Evolutionary conservation across 2,113 vertebrate genomes (phyloP), one percentile per base, ranked within the genome.

Genomic region (Sprattus sprattus): DNA sequence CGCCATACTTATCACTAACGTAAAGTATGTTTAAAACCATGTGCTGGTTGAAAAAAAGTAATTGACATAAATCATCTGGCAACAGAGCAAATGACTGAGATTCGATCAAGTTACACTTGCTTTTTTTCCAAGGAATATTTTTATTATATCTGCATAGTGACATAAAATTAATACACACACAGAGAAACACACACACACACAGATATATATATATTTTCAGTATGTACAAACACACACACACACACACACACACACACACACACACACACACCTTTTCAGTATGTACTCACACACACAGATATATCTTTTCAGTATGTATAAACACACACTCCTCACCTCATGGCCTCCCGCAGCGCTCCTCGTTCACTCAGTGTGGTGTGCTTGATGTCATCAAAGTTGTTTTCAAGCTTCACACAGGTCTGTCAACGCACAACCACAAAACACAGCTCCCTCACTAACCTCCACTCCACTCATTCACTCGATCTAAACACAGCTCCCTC

Each of bases 311-410:
- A 25, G 81, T 67, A 32, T 28, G 32, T 50, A 81, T 57, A 57
- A 60, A 7, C 49, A 67, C 82, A 84, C 78, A 5, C 94, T 92
- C 94, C 95, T 97, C 94, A 99, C 98, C 98, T 98, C 93, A 97
- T 89, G 91, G 97, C 97, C 95, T 98, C 97, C 93, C 96, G 94
- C 85, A 99, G 96, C 86, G 97, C 97, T 92, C 97, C 97, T 86
- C 96, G 93, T 89, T 98, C 97, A 84, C 98, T 95, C 90, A 97
- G 94, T 89, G 97, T 98, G 18, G 97, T 98, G 93, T 98, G 97
- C 95, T 97, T 97, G 96, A 97, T 97, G 92, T 99, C 97, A 89
- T 99, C 97, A 94, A 98, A 99, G 97, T 99, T 99, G 96, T 99
- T 98, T 93, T 99, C 96, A 75, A 97, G 95, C 92, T 95, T 96